phyloP scores from a whole-genome alignment of 2,888 invertebrate species.

The Choreutis nemorana region DNA sequence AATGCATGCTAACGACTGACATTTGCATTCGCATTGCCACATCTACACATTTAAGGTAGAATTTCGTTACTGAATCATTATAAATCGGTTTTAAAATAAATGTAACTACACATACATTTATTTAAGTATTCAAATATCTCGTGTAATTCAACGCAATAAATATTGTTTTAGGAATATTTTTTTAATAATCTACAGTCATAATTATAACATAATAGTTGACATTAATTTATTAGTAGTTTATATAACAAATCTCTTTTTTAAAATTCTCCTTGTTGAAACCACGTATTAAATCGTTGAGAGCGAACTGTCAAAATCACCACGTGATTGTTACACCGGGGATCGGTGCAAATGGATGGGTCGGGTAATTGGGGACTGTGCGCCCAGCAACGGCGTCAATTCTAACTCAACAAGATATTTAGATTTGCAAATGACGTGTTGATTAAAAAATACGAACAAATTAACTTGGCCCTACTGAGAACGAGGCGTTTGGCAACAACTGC shows the following conservation, averaged over 20 bases:
- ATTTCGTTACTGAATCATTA: slow-evolving; percentile 3
- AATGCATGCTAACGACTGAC: slow-evolving; percentile 61
- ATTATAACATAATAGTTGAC: too few species aligned
- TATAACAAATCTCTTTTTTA: too few species aligned
- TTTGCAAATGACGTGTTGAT: slow-evolving; percentile 44
- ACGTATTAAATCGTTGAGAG: too few species aligned
- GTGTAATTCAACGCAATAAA: too few species aligned
- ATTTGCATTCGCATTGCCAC: slow-evolving; percentile 48
- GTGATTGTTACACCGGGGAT: slow-evolving; percentile 62
- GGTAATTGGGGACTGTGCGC: slow-evolving; percentile 61
- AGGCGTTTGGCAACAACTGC: too few species aligned
- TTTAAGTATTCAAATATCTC: too few species aligned
- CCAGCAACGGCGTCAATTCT: slow-evolving; percentile 55
- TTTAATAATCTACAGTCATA: too few species aligned
- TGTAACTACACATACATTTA: slow-evolving; percentile 2
- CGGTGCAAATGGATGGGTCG: slow-evolving; percentile 58
- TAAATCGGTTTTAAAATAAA: neutral
- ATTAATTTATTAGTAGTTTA: too few species aligned
- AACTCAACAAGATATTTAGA: slow-evolving; percentile 62
- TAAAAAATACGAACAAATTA: too few species aligned
- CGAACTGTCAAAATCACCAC: slow-evolving; percentile 62
- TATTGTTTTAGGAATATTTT: too few species aligned
- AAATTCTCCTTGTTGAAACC: too few species aligned
- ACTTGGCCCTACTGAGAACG: too few species aligned
- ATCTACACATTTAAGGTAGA: slow-evolving; percentile 6